Conservation (phyloP, 2,113 vertebrate species). For the Coregonus clupeaformis region DNA sequence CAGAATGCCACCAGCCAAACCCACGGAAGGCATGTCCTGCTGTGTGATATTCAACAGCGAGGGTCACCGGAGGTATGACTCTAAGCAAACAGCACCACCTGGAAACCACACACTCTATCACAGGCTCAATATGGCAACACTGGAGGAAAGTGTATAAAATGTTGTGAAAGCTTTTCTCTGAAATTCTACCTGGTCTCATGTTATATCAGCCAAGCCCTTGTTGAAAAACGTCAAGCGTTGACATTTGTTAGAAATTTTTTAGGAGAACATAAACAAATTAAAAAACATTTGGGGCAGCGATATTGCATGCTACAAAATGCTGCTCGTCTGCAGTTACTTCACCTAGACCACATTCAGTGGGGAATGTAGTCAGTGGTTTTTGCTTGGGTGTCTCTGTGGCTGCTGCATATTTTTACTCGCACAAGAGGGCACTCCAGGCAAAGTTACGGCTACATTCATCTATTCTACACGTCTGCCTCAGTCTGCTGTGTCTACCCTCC, state of each 20-base stretch:
- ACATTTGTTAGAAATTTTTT: too few relatives aligned
- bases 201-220: too few relatives aligned
- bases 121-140: too few relatives aligned
- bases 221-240: too few relatives aligned
- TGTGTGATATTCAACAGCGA: constrained; percentile 36
- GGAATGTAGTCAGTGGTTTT: neutral
- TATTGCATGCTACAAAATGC: neutral
- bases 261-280: too few relatives aligned
- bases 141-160: too few relatives aligned
- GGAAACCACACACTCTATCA: neutral
- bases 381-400: neutral
- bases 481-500: neutral
- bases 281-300: too few relatives aligned
- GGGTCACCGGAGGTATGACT: constrained; percentile 45
- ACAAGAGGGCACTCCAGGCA: constrained; percentile 25
- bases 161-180: too few relatives aligned
- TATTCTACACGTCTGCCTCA: neutral
- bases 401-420: neutral
- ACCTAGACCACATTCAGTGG: neutral
- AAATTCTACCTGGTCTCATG: too few relatives aligned
- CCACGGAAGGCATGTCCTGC: constrained; percentile 24
- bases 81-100: constrained; percentile 46
- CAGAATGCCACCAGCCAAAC: constrained; percentile 28
- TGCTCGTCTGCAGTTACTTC: neutral
- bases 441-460: neutral